These are phyloP conservation scores for Microcebus ravelobensis DNA, from an alignment of 2,113 vertebrate species.

Conservation along the genomic window DNA sequence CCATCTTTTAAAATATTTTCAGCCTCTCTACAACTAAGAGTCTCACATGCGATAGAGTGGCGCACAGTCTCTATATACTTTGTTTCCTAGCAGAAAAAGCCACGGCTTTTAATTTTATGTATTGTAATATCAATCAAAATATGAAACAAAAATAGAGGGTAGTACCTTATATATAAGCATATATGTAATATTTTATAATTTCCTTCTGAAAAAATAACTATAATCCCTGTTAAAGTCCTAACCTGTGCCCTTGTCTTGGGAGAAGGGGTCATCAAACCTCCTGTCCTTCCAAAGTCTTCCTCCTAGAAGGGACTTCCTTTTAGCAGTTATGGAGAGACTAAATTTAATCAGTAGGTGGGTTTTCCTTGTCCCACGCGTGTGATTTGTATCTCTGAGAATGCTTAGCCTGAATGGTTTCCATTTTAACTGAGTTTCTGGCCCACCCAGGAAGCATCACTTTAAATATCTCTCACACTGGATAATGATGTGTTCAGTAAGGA, in stretches of 20 bases:
- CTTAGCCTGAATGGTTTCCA: background rate
- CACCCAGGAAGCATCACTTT: background rate
- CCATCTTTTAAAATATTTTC: constrained; percentile 1
- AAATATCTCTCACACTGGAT: background rate
- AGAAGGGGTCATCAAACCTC: background rate
- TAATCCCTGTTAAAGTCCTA: background rate
- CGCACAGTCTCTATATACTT: background rate
- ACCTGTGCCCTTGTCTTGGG: background rate
- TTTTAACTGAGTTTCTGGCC: background rate
- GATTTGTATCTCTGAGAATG: background rate
- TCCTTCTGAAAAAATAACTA: background rate
- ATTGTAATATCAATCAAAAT: constrained; percentile 27
- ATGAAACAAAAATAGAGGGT: background rate
- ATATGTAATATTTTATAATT: background rate
- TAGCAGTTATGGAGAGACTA: background rate
- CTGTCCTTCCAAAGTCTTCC: background rate
- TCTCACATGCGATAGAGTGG: background rate
- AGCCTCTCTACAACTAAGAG: background rate
- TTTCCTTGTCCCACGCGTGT: background rate
- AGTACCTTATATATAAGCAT: background rate
- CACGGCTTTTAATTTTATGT: background rate
- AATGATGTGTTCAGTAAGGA: background rate
- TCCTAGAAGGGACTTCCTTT: background rate
- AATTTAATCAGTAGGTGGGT: background rate
- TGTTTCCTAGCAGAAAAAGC: background rate